Evolutionary conservation across 2,888 invertebrate genomes (phyloP).

Genomic region (Watsonalla cultraria): DNA sequence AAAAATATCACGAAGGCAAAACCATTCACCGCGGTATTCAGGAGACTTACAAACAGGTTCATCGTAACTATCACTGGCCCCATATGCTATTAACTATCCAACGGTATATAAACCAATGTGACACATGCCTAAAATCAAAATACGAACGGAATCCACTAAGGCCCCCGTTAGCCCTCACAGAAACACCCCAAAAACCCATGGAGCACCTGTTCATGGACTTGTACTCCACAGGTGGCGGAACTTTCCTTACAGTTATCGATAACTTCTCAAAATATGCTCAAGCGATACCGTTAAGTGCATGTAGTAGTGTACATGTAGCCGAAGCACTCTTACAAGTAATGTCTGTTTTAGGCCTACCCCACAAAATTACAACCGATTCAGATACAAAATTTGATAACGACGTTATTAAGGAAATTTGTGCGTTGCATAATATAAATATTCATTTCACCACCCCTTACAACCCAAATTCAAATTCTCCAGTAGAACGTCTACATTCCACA

Average conservation of each 20-base stretch:
- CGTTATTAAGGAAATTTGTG: constrained; percentile 21
- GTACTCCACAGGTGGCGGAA: constrained; percentile 13
- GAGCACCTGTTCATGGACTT: constrained; percentile 16
- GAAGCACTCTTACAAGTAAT: constrained; percentile 18
- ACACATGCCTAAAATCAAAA: constrained; percentile 22
- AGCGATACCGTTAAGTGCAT: constrained; percentile 16
- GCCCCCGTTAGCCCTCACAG: constrained; percentile 20
- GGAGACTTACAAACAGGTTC: constrained; percentile 16
- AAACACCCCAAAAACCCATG: constrained; percentile 5
- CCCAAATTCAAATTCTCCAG: no score
- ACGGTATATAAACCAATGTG: constrained; percentile 25
- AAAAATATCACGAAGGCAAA: not conserved
- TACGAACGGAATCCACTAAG: constrained; percentile 26
- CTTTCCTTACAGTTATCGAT: constrained; percentile 24
- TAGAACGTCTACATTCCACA: no score
- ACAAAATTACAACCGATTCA: constrained; percentile 24
- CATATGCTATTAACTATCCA: constrained; percentile 20
- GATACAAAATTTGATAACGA: constrained; percentile 26
- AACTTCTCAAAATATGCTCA: constrained; percentile 26
- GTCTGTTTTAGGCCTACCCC: constrained; percentile 17
- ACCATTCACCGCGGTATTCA: not conserved
- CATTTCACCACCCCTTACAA: constrained; percentile 22
- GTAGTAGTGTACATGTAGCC: constrained; percentile 18
- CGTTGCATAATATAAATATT: constrained; percentile 15
- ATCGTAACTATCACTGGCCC: constrained; percentile 20